phyloP scores from a whole-genome alignment of 2,888 invertebrate species.

The Lepidochitona cinerea region DNA sequence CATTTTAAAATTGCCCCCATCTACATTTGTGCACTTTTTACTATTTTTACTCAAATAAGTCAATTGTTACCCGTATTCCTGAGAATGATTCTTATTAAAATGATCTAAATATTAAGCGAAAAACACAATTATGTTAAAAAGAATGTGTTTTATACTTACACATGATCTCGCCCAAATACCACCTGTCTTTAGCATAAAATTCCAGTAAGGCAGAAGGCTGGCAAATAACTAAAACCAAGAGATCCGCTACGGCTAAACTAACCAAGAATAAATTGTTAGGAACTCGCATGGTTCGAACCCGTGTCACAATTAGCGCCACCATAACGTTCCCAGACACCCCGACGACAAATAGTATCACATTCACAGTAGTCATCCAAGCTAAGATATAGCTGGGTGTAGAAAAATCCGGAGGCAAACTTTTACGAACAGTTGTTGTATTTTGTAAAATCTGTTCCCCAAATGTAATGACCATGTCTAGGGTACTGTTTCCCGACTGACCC shows the following conservation, averaged over 20 bases:
- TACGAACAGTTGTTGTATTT: too few relatives aligned
- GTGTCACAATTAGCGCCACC: conserved; percentile 92
- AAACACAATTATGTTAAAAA: too few relatives aligned
- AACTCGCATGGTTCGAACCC: conserved; percentile 93
- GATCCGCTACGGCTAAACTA: conserved; percentile 94
- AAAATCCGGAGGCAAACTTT: not conserved
- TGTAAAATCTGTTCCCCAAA: too few relatives aligned
- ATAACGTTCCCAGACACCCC: conserved; percentile 93
- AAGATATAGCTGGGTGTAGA: conserved; percentile 25
- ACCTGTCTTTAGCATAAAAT: conserved; percentile 92
- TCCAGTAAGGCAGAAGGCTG: conserved; percentile 94
- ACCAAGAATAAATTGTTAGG: conserved; percentile 95
- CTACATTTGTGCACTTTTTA: too few relatives aligned
- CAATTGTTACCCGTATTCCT: too few relatives aligned
- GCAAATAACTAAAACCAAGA: conserved; percentile 91
- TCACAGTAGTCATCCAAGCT: conserved; percentile 28
- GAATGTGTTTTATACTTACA: conserved; percentile 91
- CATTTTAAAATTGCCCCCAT: too few relatives aligned
- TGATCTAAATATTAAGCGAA: too few relatives aligned
- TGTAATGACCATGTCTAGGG: too few relatives aligned
- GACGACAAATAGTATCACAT: conserved; percentile 88
- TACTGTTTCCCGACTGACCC: too few relatives aligned
- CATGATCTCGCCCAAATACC: conserved; percentile 92
- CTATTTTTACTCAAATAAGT: too few relatives aligned
- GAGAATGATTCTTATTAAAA: too few relatives aligned